Evolutionary conservation across 2,113 vertebrate genomes (phyloP), one percentile per base, ranked within the genome.

Genomic region (Ammodytes marinus): DNA sequence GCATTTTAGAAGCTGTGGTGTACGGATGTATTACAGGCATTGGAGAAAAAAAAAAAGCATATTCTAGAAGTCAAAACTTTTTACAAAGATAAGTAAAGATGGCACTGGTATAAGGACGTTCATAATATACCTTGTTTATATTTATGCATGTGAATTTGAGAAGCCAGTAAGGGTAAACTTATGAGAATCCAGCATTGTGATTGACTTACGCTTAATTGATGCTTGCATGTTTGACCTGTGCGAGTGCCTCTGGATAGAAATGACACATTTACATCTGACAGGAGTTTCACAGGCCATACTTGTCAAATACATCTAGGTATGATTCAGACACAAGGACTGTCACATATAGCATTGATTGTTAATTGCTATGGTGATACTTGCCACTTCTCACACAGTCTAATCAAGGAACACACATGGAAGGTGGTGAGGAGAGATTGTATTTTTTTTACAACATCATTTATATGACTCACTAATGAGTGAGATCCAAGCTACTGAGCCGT

Each of bases 381-480:
- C 15, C 14, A 45, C n/a, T 67, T 57, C 2, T 11, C 50, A 64
- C 35, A 58, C 52, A 35, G n/a, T 27, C 14, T 2, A 49, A 46
- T 19, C 59, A 66, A 60, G 10, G 12, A 45, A 63, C 14, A 59
- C 59, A 60, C 58, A 70, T 5, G 5, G 5, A 55, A 43, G 17
- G 37, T 60, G 15, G 11, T 52, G 39, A 54, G 39, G 45, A 52
- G 39, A 82, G 2, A 66, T 5, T 59, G 19, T 7, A 27, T 27
- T 27, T 27, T 27, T 27, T 27, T 27, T 12, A 58, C 57, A 71
- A 46, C 39, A 67, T 74, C 6, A 77, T 77, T 77, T 74, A 57
- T 45, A 46, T 80, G 52, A 83, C 17, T 84, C 61, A 79, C 43
- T 82, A 77, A 79, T 73, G 68, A 74, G 52, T 79, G 47, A 69